These are phyloP conservation scores for Slavum lentiscoides DNA, from an alignment of 2,888 invertebrate genomes.

Conservation along the genomic window DNA sequence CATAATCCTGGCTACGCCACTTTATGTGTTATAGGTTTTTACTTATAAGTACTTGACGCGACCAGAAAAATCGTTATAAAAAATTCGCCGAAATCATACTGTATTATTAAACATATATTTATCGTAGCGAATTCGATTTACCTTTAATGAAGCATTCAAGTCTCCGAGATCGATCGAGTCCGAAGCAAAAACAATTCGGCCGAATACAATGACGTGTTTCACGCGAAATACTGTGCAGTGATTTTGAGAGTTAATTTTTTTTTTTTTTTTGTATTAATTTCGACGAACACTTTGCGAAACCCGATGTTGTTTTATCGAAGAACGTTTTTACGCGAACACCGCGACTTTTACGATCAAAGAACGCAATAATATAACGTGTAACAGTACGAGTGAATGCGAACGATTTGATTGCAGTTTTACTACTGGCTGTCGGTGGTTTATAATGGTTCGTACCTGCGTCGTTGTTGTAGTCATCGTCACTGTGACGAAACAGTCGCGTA, in stretches of 20 bases:
- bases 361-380: neutral
- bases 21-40: no score
- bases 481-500: slow-evolving; percentile 42
- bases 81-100: no score
- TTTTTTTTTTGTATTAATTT: neutral
- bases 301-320: neutral
- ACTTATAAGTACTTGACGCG: no score
- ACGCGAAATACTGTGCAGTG: neutral
- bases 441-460: slow-evolving; percentile 1
- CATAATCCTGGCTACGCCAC: no score
- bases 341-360: neutral
- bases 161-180: slow-evolving; percentile 5
- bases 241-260: no score
- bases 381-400: slow-evolving; percentile 1
- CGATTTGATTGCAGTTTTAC: slow-evolving; percentile 29
- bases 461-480: slow-evolving; percentile 10
- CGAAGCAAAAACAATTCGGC: neutral
- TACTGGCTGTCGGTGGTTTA: slow-evolving; percentile 11
- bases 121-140: neutral
- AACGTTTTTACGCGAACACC: neutral
- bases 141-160: slow-evolving; percentile 26
- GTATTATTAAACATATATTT: no score
- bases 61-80: no score
- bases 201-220: neutral
- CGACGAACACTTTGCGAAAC: neutral